Base-by-base conservation (phyloP, 2,113 vertebrate species). In the Fulmarus glacialis region DNA sequence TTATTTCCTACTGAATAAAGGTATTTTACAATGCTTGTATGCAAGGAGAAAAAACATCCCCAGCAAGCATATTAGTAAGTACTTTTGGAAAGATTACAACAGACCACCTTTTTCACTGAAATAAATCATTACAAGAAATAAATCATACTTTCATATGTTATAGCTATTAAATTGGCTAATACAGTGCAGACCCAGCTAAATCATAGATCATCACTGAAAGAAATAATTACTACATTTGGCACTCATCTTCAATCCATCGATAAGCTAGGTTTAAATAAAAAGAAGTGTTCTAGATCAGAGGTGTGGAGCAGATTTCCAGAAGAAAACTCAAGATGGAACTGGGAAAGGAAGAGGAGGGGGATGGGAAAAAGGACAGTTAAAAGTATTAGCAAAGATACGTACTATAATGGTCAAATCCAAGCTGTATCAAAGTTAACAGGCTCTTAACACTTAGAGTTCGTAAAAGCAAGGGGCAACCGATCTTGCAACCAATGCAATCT, bases 81-180 rank as follows among this genome's bases (percentile, higher is more conserved):
- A 67, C 8, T 64, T 67, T 7, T 9, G 22, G 32, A 26, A 42
- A 59, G 52, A 81, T 38, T 16, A 50, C 5, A 19, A 17, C 7
- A 24, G 22, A 38, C 1, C 3, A 19, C 1, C 1, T 23, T 58
- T 52, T 72, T 7, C 23, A 63, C 3, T 27, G 11, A 75, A 79
- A 87, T 29, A 86, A 79, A 72, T 23, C 11, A 20, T 50, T 73
- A 27, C n/a, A 48, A 89, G 29, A 70, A 62, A 63, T 14, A 43
- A 86, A 18, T 6, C 8, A 42, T 6, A 16, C 16, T 48, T 58
- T 26, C 3, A 2, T 15, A 23, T 2, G 1, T 12, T 53, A 15
- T 2, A 82, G 36, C 22, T 56, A 52, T 12, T 52, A 20, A 68
- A 71, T 0, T 30, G 12, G 43, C 32, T 67, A 63, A 38, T 11